These are phyloP conservation scores for Lacerta viridis DNA, from an alignment of 2,797 vertebrate genomes.

Conservation along the genomic window DNA sequence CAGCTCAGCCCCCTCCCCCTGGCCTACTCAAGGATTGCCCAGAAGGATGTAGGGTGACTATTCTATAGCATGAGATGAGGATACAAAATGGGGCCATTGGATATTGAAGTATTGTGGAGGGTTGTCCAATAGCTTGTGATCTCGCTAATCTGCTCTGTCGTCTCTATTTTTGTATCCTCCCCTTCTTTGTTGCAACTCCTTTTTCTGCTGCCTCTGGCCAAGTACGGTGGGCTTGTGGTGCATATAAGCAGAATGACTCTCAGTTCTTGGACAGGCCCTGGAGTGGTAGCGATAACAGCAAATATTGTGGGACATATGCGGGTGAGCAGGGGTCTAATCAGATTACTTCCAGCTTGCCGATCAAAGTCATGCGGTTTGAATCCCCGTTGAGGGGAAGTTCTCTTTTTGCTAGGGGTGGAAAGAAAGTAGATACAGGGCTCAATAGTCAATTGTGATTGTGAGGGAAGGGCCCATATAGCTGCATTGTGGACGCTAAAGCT, in stretches of 20 bases:
- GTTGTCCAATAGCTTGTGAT: not conserved
- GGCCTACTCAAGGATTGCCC: not conserved
- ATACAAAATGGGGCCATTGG: not conserved
- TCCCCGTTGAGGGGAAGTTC: no score
- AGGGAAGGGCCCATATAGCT: no score
- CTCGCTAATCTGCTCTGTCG: not conserved
- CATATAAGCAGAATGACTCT: fast-evolving
- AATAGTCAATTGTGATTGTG: no score
- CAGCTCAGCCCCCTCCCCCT: no score
- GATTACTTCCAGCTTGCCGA: no score
- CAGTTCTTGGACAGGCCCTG: fast-evolving
- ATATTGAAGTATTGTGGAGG: not conserved
- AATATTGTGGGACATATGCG: no score
- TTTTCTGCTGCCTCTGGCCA: not conserved
- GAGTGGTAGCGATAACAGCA: fast-evolving
- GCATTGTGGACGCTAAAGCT: no score
- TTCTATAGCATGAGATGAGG: not conserved
- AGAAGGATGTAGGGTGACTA: no score
- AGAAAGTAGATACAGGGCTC: no score
- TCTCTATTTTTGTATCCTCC: not conserved
- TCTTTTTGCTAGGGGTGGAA: no score
- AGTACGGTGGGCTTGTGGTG: not conserved
- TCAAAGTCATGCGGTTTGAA: no score
- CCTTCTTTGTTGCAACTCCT: not conserved
- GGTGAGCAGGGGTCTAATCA: no score